A percentile compares a stretch with the other conserved stretches of the same genome.
These are phyloP conservation scores for Perognathus longimembris DNA, from an alignment of 2,113 vertebrate species.

Conservation along the genomic window DNA sequence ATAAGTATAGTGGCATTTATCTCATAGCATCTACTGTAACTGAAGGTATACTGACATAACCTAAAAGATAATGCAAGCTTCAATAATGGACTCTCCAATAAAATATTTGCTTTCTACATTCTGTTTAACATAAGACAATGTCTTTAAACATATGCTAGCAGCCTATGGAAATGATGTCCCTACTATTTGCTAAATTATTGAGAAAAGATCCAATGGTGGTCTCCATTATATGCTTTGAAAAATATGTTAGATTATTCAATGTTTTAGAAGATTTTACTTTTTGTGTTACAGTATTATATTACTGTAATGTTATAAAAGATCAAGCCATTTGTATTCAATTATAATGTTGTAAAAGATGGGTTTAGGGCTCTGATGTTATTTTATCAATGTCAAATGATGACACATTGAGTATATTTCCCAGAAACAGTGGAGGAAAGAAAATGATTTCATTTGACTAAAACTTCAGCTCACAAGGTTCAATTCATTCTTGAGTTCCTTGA, in stretches of 20 bases:
- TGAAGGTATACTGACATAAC: neutral
- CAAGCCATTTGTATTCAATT: neutral
- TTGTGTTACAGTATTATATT: no score
- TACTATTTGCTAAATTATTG: neutral
- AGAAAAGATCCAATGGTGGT: neutral
- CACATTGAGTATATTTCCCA: neutral
- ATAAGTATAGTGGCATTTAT: neutral
- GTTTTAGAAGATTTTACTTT: no score
- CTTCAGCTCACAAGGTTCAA: neutral
- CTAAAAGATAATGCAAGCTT: neutral
- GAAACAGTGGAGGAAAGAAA: neutral
- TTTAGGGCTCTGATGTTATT: neutral
- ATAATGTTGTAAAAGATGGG: neutral
- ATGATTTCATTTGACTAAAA: neutral
- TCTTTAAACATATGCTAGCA: neutral
- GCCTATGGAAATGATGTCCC: neutral
- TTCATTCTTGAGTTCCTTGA: no score
- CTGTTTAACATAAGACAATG: neutral
- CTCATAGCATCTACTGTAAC: neutral
- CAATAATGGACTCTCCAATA: neutral
- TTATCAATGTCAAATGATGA: neutral
- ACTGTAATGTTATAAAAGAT: no score
- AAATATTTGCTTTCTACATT: neutral
- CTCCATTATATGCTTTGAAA: neutral
- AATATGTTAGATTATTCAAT: neutral